A percentile compares a stretch with the other conserved stretches of the same genome.
Conservation (phyloP, 2,888 invertebrate genomes). For the Psylliodes chrysocephalus region DNA sequence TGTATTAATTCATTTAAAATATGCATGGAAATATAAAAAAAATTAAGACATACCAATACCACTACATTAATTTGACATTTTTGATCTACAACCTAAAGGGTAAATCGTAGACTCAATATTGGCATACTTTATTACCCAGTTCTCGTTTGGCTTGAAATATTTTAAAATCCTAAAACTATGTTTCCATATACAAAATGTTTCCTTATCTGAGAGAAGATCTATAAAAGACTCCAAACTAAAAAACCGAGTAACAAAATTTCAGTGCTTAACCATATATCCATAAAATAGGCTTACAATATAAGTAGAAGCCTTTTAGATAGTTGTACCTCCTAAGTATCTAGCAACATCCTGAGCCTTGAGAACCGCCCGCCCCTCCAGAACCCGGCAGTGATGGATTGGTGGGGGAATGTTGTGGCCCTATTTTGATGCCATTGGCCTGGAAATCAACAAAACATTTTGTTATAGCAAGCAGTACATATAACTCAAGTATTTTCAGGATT, state of each 20-base stretch:
- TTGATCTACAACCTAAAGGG: background rate
- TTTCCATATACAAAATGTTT: conserved; percentile 14
- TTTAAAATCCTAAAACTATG: conserved; percentile 8
- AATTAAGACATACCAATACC: too few species aligned
- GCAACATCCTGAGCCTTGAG: conserved; percentile 92
- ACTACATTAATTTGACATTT: too few species aligned
- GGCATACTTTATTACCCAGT: conserved; percentile 21
- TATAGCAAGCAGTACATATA: too few species aligned
- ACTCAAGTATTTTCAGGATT: too few species aligned
- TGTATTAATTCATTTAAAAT: too few species aligned
- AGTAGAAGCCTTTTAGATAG: conserved; percentile 21
- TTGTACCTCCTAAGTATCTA: conserved; percentile 64
- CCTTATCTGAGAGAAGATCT: background rate
- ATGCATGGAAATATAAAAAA: too few species aligned
- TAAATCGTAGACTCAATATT: conserved; percentile 18
- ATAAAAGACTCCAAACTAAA: conserved; percentile 26
- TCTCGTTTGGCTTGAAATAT: conserved; percentile 15
- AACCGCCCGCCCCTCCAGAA: conserved; percentile 82
- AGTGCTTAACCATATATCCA: conserved; percentile 27
- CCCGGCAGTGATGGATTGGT: conserved; percentile 83
- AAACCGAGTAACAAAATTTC: conserved; percentile 37
- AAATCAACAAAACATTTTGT: conserved; percentile 48
- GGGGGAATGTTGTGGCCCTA: conserved; percentile 98
- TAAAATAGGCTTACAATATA: conserved; percentile 14
- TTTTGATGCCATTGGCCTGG: conserved; percentile 99